Evolutionary conservation across 2,888 invertebrate genomes (phyloP), one percentile per base, ranked within the genome.

Genomic region (Caenorhabditis angaria): DNA sequence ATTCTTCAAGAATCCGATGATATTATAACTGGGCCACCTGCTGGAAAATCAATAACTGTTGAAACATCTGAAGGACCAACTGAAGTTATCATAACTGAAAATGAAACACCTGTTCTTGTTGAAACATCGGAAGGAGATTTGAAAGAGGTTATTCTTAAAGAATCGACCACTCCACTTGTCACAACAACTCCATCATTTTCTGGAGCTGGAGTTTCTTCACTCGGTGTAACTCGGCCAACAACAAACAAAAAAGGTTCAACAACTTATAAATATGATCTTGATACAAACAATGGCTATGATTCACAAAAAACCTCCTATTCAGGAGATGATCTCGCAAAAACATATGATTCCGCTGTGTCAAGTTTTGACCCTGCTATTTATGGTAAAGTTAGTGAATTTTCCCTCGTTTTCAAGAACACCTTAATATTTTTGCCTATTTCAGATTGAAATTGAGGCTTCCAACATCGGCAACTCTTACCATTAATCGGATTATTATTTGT

Each of bases 401-500:
- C n/a, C n/a, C n/a, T n/a, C n/a, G n/a, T n/a, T n/a, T n/a, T 32
- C 32, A 41, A 14, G 18, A 41, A 41, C 18, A 41, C 18, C 18
- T 41, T 3, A 41, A 41, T 8, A 32, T 5, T 32, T 5, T 32
- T 5, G 5, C 18, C 18, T 41, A 2, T 41, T 41, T 41, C 41
- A 41, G 41, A 41, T 41, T 41, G 41, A 41, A 41, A 41, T 41
- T 18, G 41, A 41, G 18, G 41, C 41, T 41, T 41, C 41, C 41
- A 41, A 41, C 41, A 41, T 41, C 41, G 41, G 2, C 41, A 41
- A 41, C 41, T 41, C 41, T 6, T 41, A 41, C 41, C 6, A 41
- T 2, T 41, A 41, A 41, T 41, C 41, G 14, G 41, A 41, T 41
- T 41, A 41, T 41, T 18, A 18, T 41, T 41, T 41, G 41, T n/a